Evolutionary conservation across 1,140 invertebrate genomes (phyloP).

Genomic region (Zaprionus africanus): DNA sequence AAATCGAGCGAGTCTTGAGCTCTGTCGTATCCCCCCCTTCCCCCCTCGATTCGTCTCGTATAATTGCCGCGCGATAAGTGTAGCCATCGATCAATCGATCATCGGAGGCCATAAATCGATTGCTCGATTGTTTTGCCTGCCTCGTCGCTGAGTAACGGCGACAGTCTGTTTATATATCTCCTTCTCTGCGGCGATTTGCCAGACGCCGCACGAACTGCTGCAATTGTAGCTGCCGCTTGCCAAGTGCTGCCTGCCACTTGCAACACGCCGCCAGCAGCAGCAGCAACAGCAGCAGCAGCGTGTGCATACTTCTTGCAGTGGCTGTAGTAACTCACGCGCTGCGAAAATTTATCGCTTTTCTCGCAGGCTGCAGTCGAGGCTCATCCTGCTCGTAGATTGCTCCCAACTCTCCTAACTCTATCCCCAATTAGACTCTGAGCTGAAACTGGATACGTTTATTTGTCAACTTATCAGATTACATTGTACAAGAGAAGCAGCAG

Average conservation of each 20-base stretch:
- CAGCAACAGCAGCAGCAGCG: conserved; percentile 5
- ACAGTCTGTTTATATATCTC: conserved; percentile 63
- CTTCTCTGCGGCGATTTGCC: conserved; percentile 44
- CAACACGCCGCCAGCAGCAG: conserved; percentile 6
- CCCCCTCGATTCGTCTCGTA: conserved; percentile 31
- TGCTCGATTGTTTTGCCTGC: conserved; percentile 26
- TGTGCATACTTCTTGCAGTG: conserved; percentile 15
- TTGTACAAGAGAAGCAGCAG: background rate
- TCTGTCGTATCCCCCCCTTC: background rate
- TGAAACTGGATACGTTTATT: background rate
- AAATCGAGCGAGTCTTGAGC: conserved; percentile 28
- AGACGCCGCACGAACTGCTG: conserved; percentile 64
- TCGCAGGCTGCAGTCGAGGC: background rate
- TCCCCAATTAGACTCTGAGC: conserved; percentile 10
- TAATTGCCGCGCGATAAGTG: conserved; percentile 72
- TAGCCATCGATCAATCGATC: conserved; percentile 73
- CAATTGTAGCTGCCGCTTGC: conserved; percentile 34
- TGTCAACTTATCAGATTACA: conserved; percentile 4
- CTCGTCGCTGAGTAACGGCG: conserved; percentile 53
- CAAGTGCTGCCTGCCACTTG: conserved; percentile 15
- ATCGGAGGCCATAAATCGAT: conserved; percentile 39
- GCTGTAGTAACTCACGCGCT: conserved; percentile 1
- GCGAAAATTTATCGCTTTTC: conserved; percentile 23
- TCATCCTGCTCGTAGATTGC: background rate
- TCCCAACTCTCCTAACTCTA: background rate